These are phyloP conservation scores for Hydrotaea diabolus DNA, from an alignment of 2,888 invertebrate species.

Conservation along the genomic window DNA sequence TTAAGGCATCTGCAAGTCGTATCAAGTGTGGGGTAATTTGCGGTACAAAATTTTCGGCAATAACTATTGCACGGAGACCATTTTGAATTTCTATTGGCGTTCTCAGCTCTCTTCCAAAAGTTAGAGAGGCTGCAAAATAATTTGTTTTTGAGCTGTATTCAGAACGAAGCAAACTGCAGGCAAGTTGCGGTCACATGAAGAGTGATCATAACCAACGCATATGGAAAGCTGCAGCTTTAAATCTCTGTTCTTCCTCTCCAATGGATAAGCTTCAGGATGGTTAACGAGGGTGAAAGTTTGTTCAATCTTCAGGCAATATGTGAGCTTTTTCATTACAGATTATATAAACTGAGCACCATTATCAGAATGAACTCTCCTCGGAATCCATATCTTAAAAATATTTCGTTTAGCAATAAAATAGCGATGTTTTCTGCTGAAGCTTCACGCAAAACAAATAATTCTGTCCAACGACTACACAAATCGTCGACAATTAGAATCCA, in stretches of 20 bases:
- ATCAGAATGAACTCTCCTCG: slow-evolving; percentile 37
- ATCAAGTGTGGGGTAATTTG: slow-evolving; percentile 44
- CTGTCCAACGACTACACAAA: slow-evolving; percentile 53
- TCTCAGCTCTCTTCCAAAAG: slow-evolving; percentile 74
- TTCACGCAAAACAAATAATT: slow-evolving; percentile 31
- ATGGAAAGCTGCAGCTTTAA: slow-evolving; percentile 34
- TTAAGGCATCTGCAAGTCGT: slow-evolving; percentile 13
- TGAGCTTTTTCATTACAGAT: slow-evolving; percentile 73
- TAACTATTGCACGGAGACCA: slow-evolving; percentile 70
- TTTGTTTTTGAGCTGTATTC: slow-evolving; percentile 74
- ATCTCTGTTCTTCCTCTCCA: slow-evolving; percentile 67
- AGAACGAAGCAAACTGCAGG: slow-evolving; percentile 76
- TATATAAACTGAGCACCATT: slow-evolving; percentile 40
- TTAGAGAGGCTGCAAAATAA: slow-evolving; percentile 73
- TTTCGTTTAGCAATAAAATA: slow-evolving; percentile 22
- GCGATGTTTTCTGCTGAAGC: slow-evolving; percentile 35
- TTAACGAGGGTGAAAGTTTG: slow-evolving; percentile 71
- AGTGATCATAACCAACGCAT: slow-evolving; percentile 32
- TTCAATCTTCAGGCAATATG: slow-evolving; percentile 41
- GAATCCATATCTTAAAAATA: slow-evolving; percentile 40
- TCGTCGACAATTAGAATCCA: slow-evolving; percentile 46
- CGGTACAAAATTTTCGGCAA: slow-evolving; percentile 65
- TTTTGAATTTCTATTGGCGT: slow-evolving; percentile 70
- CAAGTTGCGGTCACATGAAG: slow-evolving; percentile 65
- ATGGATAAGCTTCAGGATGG: slow-evolving; percentile 76